Evolutionary conservation across 2,113 vertebrate genomes (phyloP).

Genomic region (Hyla sarda): DNA sequence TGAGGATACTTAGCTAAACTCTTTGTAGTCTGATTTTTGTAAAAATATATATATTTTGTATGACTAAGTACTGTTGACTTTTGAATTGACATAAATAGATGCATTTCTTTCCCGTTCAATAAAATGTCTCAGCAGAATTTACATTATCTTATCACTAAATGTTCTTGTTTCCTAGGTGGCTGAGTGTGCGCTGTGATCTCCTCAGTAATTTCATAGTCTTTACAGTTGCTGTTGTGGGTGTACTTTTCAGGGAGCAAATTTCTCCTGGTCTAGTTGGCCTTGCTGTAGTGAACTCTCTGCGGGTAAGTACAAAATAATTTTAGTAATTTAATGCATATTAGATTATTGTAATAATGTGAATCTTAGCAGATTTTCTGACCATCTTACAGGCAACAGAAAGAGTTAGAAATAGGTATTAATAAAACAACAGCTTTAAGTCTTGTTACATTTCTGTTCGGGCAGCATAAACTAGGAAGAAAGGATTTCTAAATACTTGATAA

Average conservation of each 20-base stretch:
- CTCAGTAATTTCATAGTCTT: slow-evolving; percentile 58
- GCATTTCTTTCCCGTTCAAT: background rate
- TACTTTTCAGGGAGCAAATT: slow-evolving; percentile 48
- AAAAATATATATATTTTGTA: too few species aligned
- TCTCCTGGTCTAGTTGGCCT: slow-evolving; percentile 54
- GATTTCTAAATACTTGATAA: background rate
- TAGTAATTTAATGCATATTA: background rate
- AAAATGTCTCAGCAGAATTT: background rate
- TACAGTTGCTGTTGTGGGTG: slow-evolving; percentile 52
- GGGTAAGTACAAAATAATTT: slow-evolving; percentile 35
- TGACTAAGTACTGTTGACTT: too few species aligned
- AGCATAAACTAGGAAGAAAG: too few species aligned
- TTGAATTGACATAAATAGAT: too few species aligned
- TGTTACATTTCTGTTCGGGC: too few species aligned
- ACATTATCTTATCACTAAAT: background rate
- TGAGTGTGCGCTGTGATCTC: slow-evolving; percentile 54
- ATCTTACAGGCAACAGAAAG: too few species aligned
- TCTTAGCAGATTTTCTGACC: too few species aligned
- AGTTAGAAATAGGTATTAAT: too few species aligned
- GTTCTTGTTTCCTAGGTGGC: slow-evolving; percentile 44
- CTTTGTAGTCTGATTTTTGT: too few species aligned
- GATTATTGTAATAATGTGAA: background rate
- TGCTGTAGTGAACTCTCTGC: slow-evolving; percentile 53
- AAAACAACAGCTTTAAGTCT: too few species aligned
- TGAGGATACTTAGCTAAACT: too few species aligned